A percentile compares a stretch with the other conserved stretches of the same genome.
Evolutionary conservation across 1,140 invertebrate species (phyloP).

Genomic region (Lerema accius): DNA sequence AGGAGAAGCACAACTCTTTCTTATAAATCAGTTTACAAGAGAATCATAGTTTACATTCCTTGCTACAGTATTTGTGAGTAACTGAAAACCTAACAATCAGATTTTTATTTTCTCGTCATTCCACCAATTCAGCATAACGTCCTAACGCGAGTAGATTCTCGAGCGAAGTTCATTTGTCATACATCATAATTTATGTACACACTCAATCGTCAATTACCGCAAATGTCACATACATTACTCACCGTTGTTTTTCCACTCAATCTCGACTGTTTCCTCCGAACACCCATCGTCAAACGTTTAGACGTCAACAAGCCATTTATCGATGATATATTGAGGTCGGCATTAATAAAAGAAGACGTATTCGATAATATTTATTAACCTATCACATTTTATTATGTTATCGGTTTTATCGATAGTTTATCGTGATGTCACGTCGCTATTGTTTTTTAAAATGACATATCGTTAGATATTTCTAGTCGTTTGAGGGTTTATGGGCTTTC

Average conservation of each 20-base stretch:
- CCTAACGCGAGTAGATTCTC: too few relatives aligned
- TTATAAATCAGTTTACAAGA: too few relatives aligned
- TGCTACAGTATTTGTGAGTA: too few relatives aligned
- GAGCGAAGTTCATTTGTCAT: too few relatives aligned
- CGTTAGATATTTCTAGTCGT: not conserved
- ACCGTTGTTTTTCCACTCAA: slow-evolving; percentile 11
- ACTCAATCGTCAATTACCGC: not conserved
- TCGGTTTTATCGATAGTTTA: slow-evolving; percentile 15
- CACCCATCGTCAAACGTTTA: slow-evolving; percentile 10
- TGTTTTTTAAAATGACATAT: not conserved
- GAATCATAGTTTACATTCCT: too few relatives aligned
- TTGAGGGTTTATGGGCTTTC: not conserved
- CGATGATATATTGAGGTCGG: slow-evolving; percentile 18
- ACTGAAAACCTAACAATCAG: too few relatives aligned
- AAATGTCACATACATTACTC: slow-evolving; percentile 11
- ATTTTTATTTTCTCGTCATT: too few relatives aligned
- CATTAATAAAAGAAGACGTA: slow-evolving; percentile 18
- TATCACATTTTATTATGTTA: slow-evolving; percentile 21
- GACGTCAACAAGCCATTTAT: slow-evolving; percentile 29
- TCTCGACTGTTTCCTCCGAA: not conserved
- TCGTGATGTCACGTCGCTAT: not conserved
- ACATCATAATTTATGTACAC: too few relatives aligned
- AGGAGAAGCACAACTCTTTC: too few relatives aligned
- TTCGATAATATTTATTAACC: slow-evolving; percentile 18
- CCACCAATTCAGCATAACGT: too few relatives aligned